Base-by-base conservation (phyloP, 2,888 invertebrate genomes). In the Drosophila koepferae region DNA sequence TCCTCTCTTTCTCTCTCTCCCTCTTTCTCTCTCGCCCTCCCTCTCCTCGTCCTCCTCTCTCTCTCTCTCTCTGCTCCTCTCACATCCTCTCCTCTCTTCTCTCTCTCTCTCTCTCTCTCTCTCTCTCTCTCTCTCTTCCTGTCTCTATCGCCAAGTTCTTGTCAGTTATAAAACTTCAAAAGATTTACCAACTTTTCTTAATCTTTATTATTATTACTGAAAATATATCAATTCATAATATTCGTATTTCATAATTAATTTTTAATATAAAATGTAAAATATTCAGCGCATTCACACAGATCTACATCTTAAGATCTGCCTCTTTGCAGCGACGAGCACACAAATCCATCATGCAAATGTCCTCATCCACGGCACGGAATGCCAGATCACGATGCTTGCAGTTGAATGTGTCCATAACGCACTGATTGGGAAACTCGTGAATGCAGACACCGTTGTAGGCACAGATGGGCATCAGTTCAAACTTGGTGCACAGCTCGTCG, bases 371-470 rank as follows among this genome's bases (percentile, higher is more conserved):
- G 18, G 77, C 74, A 9, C 77, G 80, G 80, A 92, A 92, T 34
- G 80, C 63, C 53, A 69, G 43, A 9, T 83, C 75, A 9, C 91
- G 89, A 65, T 92, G 90, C 31, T 79, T 72, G 59, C 92, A 92
- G 40, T 91, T 91, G 63, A 81, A 92, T 16, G 90, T 89, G 56
- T 92, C 91, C 82, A 92, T 72, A 0, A 91, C 78, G 38, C 92
- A 92, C 56, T 89, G 86, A 72, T 92, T 92, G 74, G 91, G 76
- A 44, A 92, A 92, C 64, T 91, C 90, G 12, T 92, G 85, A 18
- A 89, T 31, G 51, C 92, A 92, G 41, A 86, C 51, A 10, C 90
- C 88, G 55, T 91, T 92, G 16, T 80, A 70, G 48, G 91, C 91
- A 23, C 92, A 92, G 23, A 91, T 83, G 0, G 91, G 91, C 18